These are phyloP conservation scores for Equus przewalskii DNA, from an alignment of 2,113 vertebrate species.

Conservation along the genomic window DNA sequence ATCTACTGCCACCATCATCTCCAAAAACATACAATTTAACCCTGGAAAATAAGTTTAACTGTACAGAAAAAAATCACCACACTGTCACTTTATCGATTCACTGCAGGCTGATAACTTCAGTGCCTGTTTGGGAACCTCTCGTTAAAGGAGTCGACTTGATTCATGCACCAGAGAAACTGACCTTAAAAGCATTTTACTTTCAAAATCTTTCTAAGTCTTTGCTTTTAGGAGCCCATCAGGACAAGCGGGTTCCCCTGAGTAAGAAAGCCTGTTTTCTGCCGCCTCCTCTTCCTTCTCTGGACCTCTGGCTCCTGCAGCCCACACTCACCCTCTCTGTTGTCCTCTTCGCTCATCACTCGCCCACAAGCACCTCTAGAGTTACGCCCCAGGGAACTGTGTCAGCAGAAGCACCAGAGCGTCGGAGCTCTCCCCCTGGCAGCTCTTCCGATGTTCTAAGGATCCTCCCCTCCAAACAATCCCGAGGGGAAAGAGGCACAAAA, in stretches of 20 bases:
- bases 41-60: not conserved
- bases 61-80: not conserved
- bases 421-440: not conserved
- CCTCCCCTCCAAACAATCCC: not conserved
- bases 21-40: not conserved
- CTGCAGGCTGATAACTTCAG: not conserved
- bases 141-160: not conserved
- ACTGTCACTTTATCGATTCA: not conserved
- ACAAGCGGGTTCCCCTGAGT: not conserved
- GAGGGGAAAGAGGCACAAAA: not conserved
- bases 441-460: not conserved
- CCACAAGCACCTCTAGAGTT: not conserved
- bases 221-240: not conserved
- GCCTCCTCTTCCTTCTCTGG: not conserved
- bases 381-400: not conserved
- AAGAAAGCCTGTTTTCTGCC: not conserved
- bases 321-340: not conserved
- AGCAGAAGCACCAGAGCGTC: not conserved
- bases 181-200: not conserved
- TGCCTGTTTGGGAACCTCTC: not conserved
- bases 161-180: not conserved
- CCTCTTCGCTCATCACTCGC: not conserved
- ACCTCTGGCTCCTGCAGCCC: accelerated
- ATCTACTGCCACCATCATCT: not conserved
- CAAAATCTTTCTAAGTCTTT: not conserved